phyloP scores from a whole-genome alignment of 23 tunicate species.

The Ascidia mentula region DNA sequence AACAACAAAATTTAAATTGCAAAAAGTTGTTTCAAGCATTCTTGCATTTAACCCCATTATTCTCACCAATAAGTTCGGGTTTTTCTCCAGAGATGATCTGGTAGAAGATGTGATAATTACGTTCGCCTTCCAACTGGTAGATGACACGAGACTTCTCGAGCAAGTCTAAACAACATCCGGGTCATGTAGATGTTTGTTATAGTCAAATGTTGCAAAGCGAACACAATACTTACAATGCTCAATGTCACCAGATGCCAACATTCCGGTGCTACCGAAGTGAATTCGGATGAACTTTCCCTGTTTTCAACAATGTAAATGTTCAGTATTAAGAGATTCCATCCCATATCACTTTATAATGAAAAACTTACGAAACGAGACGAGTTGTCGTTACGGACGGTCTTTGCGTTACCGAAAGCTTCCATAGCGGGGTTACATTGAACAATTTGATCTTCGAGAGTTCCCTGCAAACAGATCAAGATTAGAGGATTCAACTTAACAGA shows the following conservation, averaged over 20 bases:
- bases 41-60: too few species aligned
- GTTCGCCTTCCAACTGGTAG: constrained; percentile 85
- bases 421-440: constrained; percentile 95
- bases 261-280: constrained; percentile 92
- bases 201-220: neutral
- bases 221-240: constrained; percentile 97
- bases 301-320: too few species aligned
- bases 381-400: constrained; percentile 92
- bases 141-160: constrained; percentile 95
- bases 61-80: constrained; percentile 87
- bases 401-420: constrained; percentile 98
- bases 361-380: constrained; percentile 91
- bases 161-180: constrained; percentile 36
- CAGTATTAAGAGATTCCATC: too few species aligned
- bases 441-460: constrained; percentile 95
- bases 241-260: constrained; percentile 94
- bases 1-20: neutral
- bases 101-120: constrained; percentile 88
- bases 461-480: constrained; percentile 32
- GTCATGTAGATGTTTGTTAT: neutral
- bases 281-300: constrained; percentile 98
- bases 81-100: constrained; percentile 87
- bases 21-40: neutral
- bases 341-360: too few species aligned
- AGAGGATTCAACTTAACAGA: too few species aligned